Conservation (phyloP, 2,797 vertebrate species). For the Chaetophractus vellerosus region DNA sequence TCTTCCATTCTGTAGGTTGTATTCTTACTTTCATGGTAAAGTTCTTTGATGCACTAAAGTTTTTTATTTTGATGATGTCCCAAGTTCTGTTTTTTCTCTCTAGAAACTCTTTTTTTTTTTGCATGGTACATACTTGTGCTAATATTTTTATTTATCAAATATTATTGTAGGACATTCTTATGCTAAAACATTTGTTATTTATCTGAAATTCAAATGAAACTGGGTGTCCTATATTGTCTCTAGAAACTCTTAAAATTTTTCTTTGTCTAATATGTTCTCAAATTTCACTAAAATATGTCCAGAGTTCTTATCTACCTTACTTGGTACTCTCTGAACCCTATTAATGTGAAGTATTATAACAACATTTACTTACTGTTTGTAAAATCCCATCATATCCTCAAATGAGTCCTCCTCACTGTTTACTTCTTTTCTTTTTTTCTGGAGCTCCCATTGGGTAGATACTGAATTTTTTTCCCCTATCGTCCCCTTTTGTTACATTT, state of each 20-base stretch:
- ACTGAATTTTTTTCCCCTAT: not conserved
- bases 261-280: not conserved
- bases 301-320: not conserved
- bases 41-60: not conserved
- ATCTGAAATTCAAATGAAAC: too few species aligned
- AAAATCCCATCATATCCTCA: slow-evolving; percentile 2
- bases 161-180: too few species aligned
- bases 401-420: not conserved
- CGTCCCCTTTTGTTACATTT: not conserved
- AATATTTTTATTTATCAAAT: too few species aligned
- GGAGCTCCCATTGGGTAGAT: not conserved
- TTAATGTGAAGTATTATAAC: not conserved
- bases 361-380: not conserved
- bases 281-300: not conserved
- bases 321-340: not conserved
- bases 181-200: too few species aligned
- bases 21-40: not conserved
- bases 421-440: not conserved
- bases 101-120: slow-evolving; percentile 17
- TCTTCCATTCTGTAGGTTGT: not conserved
- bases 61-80: not conserved
- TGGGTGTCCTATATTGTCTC: too few species aligned
- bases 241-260: not conserved
- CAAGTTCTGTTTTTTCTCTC: not conserved
- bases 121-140: too few species aligned